phyloP scores from a whole-genome alignment of 2,797 vertebrate genomes.

The Cyprinella venusta region DNA sequence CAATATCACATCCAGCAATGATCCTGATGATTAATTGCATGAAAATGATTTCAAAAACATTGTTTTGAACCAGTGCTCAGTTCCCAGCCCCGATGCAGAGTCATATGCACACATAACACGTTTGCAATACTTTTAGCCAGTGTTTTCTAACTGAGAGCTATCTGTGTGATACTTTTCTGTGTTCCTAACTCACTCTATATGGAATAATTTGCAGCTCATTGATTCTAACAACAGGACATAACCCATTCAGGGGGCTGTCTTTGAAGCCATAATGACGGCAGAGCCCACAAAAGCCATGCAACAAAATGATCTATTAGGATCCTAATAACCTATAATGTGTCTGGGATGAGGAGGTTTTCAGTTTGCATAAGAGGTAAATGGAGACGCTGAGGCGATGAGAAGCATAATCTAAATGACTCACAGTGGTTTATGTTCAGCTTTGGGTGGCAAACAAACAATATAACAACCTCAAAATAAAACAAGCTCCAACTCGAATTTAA shows the following conservation, averaged over 20 bases:
- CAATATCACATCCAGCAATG: neutral
- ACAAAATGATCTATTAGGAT: constrained; percentile 58
- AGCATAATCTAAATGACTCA: constrained; percentile 34
- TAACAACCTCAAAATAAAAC: neutral
- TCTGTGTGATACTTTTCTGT: constrained; percentile 33
- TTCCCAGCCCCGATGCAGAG: neutral
- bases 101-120: constrained; percentile 19
- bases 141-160: constrained; percentile 18
- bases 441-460: constrained; percentile 34
- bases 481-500: constrained; percentile 6
- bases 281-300: constrained; percentile 53
- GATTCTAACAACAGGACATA: constrained; percentile 60
- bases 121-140: constrained; percentile 17
- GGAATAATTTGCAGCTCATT: constrained; percentile 59
- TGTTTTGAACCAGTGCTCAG: neutral
- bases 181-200: constrained; percentile 54
- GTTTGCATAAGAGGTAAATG: constrained; percentile 33
- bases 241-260: constrained; percentile 46
- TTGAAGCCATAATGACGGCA: constrained; percentile 51
- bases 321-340: constrained; percentile 54
- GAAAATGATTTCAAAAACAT: neutral
- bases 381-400: constrained; percentile 43
- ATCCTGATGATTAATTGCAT: neutral
- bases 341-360: constrained; percentile 47
- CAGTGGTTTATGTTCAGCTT: constrained; percentile 21